A percentile compares a stretch with the other conserved stretches of the same genome.
Conservation (phyloP, 1,140 invertebrate genomes). For the Ridgeia piscesae region DNA sequence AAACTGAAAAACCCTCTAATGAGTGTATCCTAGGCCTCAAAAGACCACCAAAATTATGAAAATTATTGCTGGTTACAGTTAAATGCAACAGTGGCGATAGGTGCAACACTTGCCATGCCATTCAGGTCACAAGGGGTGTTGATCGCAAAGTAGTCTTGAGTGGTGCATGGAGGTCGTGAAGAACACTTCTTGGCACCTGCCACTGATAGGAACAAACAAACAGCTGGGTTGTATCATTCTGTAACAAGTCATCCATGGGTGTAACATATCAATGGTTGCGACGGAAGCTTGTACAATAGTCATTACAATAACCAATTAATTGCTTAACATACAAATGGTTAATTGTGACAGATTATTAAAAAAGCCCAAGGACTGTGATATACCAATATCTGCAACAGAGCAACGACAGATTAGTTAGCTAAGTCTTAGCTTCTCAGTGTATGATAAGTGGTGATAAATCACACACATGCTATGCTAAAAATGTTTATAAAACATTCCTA, state of each 20-base stretch:
- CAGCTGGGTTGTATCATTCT: background rate
- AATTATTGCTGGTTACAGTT: background rate
- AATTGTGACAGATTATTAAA: no score
- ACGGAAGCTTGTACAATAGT: no score
- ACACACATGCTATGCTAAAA: no score
- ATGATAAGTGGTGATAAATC: no score
- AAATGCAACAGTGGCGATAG: background rate
- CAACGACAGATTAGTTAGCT: no score
- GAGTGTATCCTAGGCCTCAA: background rate
- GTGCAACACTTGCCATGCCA: conserved; percentile 44
- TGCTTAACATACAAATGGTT: no score
- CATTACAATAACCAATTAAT: no score
- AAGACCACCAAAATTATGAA: background rate
- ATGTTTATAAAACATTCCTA: no score
- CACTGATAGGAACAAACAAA: conserved; percentile 46
- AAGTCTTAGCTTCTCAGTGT: no score
- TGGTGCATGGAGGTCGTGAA: conserved; percentile 60
- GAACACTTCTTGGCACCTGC: conserved; percentile 59
- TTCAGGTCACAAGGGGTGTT: conserved; percentile 61
- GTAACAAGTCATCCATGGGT: background rate
- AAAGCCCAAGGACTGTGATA: no score
- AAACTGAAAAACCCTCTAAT: background rate
- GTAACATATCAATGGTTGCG: background rate
- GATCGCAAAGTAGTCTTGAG: conserved; percentile 63
- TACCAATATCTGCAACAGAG: no score